Evolutionary conservation across 2,797 vertebrate genomes (phyloP).

Genomic region (Eurystomus glaucurus): DNA sequence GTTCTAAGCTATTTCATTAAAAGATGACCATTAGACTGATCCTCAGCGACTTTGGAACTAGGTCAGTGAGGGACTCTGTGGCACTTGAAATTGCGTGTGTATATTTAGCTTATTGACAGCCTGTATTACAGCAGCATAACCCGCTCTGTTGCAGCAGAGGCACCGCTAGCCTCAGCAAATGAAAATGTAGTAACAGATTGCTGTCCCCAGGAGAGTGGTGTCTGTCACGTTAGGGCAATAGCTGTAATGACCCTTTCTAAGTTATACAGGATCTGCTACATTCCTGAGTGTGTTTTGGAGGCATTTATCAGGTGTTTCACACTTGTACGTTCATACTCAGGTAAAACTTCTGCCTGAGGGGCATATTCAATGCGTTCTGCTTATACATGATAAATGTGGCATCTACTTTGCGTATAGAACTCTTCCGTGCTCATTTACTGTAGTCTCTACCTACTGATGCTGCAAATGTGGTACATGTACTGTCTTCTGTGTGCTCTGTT

Average conservation of each 20-base stretch:
- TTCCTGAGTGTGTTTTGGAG: background rate
- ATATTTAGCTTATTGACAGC: background rate
- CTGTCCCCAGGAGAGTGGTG: background rate
- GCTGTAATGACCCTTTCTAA: background rate
- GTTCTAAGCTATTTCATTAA: background rate
- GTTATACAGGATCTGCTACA: accelerated
- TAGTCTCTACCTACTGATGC: too few relatives aligned
- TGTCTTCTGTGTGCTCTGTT: background rate
- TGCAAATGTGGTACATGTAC: accelerated
- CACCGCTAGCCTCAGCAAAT: background rate
- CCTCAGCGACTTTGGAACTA: background rate
- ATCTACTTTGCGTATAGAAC: accelerated
- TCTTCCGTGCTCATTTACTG: background rate
- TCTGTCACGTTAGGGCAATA: background rate
- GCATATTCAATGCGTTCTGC: background rate
- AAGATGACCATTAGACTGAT: background rate
- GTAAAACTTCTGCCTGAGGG: background rate
- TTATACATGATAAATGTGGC: accelerated
- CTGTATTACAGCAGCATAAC: background rate
- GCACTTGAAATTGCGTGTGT: too few relatives aligned
- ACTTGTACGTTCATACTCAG: accelerated
- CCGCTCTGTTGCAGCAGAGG: background rate
- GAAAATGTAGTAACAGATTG: accelerated
- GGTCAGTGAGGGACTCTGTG: background rate
- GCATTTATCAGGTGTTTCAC: background rate